A percentile compares a stretch with the other conserved stretches of the same genome.
Conservation (phyloP, 1,140 invertebrate species). For the Coenobita brevimanus region DNA sequence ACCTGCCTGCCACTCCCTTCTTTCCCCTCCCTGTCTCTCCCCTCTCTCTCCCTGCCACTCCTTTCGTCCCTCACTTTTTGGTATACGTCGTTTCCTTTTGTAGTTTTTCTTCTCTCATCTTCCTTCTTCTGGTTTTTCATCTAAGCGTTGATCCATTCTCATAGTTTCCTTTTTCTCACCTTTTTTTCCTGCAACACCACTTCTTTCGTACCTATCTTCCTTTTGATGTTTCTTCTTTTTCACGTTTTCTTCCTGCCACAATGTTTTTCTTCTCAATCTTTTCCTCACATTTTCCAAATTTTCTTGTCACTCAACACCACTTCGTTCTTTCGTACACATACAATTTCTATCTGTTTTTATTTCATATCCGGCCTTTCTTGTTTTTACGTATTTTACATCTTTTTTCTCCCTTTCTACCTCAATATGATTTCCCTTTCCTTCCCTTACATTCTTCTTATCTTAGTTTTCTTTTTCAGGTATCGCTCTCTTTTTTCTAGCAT, state of each 20-base stretch:
- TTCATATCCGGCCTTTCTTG: background rate
- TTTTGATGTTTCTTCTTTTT: background rate
- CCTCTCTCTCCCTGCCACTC: background rate
- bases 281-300: background rate
- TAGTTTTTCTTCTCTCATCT: background rate
- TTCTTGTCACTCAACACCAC: background rate
- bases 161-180: background rate
- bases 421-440: background rate
- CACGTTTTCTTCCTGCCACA: background rate
- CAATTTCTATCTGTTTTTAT: background rate
- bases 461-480: background rate
- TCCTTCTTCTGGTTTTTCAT: background rate
- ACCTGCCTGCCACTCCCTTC: background rate
- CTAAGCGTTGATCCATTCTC: no score
- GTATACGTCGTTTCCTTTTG: background rate
- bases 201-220: background rate
- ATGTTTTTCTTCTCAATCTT: background rate
- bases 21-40: background rate
- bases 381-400: background rate
- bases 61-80: background rate
- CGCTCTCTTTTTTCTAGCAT: background rate
- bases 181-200: background rate
- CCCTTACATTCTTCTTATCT: background rate
- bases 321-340: background rate
- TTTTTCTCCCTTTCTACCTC: no score